Base-by-base conservation (phyloP, 2,113 vertebrate species). In the Platycercus adscitus region DNA sequence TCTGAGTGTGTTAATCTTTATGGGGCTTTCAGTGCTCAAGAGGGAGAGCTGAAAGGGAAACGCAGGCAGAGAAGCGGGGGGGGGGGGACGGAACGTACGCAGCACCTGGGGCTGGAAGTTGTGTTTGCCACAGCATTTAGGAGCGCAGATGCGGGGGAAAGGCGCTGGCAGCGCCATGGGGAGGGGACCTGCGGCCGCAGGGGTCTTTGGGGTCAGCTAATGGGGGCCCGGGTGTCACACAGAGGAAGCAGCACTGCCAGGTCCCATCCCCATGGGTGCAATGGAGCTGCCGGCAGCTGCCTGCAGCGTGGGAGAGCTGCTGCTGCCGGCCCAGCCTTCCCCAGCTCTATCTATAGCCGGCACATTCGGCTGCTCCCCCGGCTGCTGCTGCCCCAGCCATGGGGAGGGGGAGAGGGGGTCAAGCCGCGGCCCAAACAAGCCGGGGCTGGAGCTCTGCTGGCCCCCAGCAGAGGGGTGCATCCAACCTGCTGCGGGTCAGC, bases 41-140 rank as follows among this genome's bases (percentile, higher is more conserved):
- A 37, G 1, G 3, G 43, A 6, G 56, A n/a, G 2, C 65, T 3
- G 53, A 17, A 35, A 23, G 58, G 73, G 50, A 52, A 89, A 63
- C 0, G 4, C 61, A 13, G n/a, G 84, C 76, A 25, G 61, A 28
- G 17, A 2, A 0, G n/a, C n/a, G n/a, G 3, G 6, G 28, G 24
- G 26, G 81, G 4, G 20, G 21, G 29, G 81, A 44, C 15, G 16
- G 39, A 39, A 44, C 43, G 15, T 3, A 4, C 1, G 61, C 56
- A 53, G 88, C 88, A 80, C 71, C 81, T 77, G 93, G 94, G 46
- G 11, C 60, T 28, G 91, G 76, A 75, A 53, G 63, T 17, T 43
- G 78, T 31, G 0, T 86, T 92, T 92, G 65, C 89, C 21, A 14
- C 58, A 26, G n/a, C 26, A 3, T 23, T 83, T 73, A 25, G 75